Conservation (phyloP, 2,113 vertebrate species). For the Caracal caracal region DNA sequence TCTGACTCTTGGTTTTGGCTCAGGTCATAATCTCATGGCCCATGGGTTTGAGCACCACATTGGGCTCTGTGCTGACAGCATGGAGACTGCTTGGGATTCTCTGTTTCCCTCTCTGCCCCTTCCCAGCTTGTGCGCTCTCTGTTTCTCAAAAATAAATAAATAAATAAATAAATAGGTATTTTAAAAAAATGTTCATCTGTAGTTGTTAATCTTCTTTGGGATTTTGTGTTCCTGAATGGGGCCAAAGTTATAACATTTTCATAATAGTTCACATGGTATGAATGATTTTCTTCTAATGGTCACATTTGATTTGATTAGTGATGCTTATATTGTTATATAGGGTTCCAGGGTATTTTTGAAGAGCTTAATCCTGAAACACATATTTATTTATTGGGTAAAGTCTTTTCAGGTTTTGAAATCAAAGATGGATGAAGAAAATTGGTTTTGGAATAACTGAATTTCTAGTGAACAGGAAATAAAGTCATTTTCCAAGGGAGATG, state of each 20-base stretch:
- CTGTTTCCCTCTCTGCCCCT: no score
- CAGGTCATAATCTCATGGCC: no score
- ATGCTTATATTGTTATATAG: background rate
- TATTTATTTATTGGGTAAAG: background rate
- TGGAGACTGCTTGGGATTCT: no score
- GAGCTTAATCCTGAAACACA: background rate
- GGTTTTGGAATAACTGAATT: background rate
- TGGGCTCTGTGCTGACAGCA: no score
- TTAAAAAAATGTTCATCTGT: background rate
- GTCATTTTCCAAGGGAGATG: background rate
- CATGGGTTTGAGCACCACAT: no score
- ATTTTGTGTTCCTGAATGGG: background rate
- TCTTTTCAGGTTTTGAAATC: background rate
- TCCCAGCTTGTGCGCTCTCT: no score
- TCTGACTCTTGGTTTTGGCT: no score
- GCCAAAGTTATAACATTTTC: background rate
- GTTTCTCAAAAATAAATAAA: no score
- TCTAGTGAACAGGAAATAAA: background rate
- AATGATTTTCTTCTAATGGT: background rate
- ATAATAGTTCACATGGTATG: background rate
- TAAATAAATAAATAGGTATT: no score
- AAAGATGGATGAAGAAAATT: background rate
- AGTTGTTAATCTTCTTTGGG: background rate
- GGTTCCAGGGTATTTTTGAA: background rate
- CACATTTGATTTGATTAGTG: background rate